phyloP scores from a whole-genome alignment of 30 jellyfish, hydroid and myxozoan genomes.

The Clytia hemisphaerica region DNA sequence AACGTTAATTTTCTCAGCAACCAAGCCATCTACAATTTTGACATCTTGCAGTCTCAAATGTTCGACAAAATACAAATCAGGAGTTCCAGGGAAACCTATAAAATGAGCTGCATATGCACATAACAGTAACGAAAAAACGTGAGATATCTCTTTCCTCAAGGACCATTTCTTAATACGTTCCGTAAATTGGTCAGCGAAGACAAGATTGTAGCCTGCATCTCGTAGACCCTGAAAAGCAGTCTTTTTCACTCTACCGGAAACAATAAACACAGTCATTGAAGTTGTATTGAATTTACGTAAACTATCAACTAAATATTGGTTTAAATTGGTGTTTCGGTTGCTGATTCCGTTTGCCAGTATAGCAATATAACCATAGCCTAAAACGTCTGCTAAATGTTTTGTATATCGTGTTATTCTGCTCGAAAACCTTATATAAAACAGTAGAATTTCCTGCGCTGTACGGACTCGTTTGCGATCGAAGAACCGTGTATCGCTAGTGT shows the following conservation, averaged over 20 bases:
- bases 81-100: constrained; percentile 35
- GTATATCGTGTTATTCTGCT: constrained; percentile 20
- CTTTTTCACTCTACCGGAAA: constrained; percentile 27
- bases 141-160: constrained; percentile 12
- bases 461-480: constrained; percentile 57
- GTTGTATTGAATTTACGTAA: constrained; percentile 4
- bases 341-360: constrained; percentile 38
- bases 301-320: constrained; percentile 33
- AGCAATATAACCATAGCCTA: constrained; percentile 60
- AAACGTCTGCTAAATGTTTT: constrained; percentile 23
- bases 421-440: constrained; percentile 68
- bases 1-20: constrained; percentile 57
- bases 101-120: constrained; percentile 79
- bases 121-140: constrained; percentile 39
- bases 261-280: constrained; percentile 31
- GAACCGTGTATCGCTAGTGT: constrained; percentile 68
- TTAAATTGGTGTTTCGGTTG: background rate
- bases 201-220: constrained; percentile 41
- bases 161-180: background rate
- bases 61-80: constrained; percentile 63
- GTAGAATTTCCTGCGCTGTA: constrained; percentile 53
- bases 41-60: constrained; percentile 82
- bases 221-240: constrained; percentile 25
- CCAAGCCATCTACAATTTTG: constrained; percentile 67
- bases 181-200: constrained; percentile 24